Evolutionary conservation across 2,113 vertebrate genomes (phyloP).

Genomic region (Aleadryas rufinucha): DNA sequence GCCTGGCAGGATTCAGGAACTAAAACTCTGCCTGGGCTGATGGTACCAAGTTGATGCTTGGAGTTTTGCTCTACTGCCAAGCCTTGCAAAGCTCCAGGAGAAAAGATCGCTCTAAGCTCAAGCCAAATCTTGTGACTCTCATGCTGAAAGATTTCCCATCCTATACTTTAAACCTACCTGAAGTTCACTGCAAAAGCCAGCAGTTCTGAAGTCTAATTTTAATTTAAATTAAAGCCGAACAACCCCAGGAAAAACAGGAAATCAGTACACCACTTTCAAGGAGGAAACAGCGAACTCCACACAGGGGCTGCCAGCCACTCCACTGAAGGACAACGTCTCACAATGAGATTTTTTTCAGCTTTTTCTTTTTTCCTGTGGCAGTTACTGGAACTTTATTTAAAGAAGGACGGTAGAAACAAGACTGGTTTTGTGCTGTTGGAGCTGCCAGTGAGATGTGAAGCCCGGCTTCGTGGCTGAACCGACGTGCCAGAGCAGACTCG

Average conservation of each 20-base stretch:
- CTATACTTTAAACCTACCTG: background rate
- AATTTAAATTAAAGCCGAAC: background rate
- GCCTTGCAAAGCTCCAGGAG: background rate
- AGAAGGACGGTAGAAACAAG: background rate
- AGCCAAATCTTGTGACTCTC: background rate
- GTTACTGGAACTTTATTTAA: background rate
- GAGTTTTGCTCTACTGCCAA: background rate
- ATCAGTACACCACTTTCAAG: background rate
- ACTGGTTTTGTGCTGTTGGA: background rate
- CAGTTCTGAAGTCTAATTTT: background rate
- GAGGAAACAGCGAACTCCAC: background rate
- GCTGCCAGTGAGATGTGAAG: background rate
- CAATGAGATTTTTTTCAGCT: background rate
- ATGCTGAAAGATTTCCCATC: background rate
- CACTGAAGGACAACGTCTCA: background rate
- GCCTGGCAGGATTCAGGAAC: background rate
- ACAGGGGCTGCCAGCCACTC: background rate
- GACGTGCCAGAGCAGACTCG: accelerated
- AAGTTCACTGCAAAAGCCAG: background rate
- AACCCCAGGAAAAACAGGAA: slow-evolving; percentile 45
- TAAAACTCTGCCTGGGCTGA: background rate
- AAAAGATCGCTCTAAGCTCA: background rate
- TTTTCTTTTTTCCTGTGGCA: background rate
- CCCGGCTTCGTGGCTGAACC: accelerated
- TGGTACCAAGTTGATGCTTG: background rate